Conservation (phyloP, 2,797 vertebrate genomes). For the Botia almorhae region DNA sequence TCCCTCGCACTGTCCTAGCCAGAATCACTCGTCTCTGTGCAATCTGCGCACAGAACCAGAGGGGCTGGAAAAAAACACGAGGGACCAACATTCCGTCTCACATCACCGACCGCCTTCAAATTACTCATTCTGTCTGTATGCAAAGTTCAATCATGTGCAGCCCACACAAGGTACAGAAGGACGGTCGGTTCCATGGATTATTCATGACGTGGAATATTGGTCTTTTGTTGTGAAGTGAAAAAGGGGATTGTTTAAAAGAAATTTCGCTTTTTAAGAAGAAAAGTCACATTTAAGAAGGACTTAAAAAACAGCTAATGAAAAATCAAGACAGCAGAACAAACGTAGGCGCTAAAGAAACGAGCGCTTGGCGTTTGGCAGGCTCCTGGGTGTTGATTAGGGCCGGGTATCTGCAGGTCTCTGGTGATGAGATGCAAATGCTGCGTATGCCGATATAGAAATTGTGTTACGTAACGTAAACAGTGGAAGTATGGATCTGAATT, state of each 20-base stretch:
- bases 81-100: slow-evolving; percentile 32
- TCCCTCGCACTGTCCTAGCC: slow-evolving; percentile 33
- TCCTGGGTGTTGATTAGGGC: slow-evolving; percentile 31
- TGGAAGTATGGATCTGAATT: not conserved
- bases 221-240: slow-evolving; percentile 37
- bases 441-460: not conserved
- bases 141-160: slow-evolving; percentile 32
- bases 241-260: slow-evolving; percentile 32
- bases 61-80: not conserved
- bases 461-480: slow-evolving; percentile 26
- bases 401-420: slow-evolving; percentile 8
- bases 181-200: slow-evolving; percentile 33
- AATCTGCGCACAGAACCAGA: slow-evolving; percentile 44
- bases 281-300: slow-evolving; percentile 46
- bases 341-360: slow-evolving; percentile 17
- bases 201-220: slow-evolving; percentile 39
- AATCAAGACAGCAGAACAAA: slow-evolving; percentile 6
- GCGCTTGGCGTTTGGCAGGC: slow-evolving; percentile 19
- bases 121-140: slow-evolving; percentile 34
- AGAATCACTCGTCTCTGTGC: slow-evolving; percentile 30
- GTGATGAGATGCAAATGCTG: slow-evolving; percentile 13
- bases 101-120: slow-evolving; percentile 39
- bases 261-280: not conserved
- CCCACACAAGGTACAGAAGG: slow-evolving; percentile 32
- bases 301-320: slow-evolving; percentile 22